Percentiles rank a stretch among this genome's conserved stretches.
Evolutionary conservation across 2,888 invertebrate genomes (phyloP).

Genomic region (Celastrina argiolus): DNA sequence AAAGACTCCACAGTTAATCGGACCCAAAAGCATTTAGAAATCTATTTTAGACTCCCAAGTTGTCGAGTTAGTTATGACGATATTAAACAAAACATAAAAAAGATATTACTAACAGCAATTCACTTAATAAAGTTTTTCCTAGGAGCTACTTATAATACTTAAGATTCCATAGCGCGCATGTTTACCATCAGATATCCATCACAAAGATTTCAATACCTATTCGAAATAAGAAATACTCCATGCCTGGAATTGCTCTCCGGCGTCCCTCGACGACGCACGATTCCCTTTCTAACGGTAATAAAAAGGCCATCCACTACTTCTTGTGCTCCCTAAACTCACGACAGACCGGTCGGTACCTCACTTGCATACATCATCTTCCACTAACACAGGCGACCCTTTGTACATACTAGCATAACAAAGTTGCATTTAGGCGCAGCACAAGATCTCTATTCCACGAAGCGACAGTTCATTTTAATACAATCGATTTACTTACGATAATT

Average conservation of each 20-base stretch:
- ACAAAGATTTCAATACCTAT: constrained; percentile 71
- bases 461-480: constrained; percentile 43
- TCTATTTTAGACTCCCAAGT: constrained; percentile 62
- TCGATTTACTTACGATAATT: background rate
- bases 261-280: constrained; percentile 57
- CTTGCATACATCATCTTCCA: constrained; percentile 73
- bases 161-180: constrained; percentile 63
- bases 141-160: constrained; percentile 72
- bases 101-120: constrained; percentile 73
- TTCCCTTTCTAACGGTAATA: constrained; percentile 57
- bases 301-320: constrained; percentile 52
- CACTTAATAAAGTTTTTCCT: constrained; percentile 60
- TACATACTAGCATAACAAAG: constrained; percentile 65
- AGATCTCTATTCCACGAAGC: constrained; percentile 43
- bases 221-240: constrained; percentile 65
- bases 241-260: constrained; percentile 52
- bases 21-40: constrained; percentile 66
- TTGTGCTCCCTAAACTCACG: constrained; percentile 67
- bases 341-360: constrained; percentile 47
- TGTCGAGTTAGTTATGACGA: constrained; percentile 71
- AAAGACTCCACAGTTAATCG: constrained; percentile 69
- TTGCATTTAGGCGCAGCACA: constrained; percentile 60
- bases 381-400: constrained; percentile 63
- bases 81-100: constrained; percentile 70
- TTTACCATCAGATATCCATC: constrained; percentile 67